Evolutionary conservation across 2,113 vertebrate genomes (phyloP), one percentile per base, ranked within the genome.

Genomic region (Oryzias celebensis): DNA sequence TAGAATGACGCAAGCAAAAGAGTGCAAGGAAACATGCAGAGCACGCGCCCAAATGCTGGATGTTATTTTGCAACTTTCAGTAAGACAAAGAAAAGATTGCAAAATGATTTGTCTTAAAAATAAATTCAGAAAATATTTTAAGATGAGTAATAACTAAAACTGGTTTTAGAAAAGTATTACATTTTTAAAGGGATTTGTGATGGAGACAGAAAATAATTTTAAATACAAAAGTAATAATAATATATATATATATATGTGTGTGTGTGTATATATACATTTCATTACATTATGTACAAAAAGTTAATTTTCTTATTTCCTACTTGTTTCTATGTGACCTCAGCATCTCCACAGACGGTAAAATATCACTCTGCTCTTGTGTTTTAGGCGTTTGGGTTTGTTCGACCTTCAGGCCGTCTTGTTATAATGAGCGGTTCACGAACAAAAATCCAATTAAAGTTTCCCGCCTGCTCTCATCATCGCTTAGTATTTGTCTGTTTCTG

Each of bases 391-490:
- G 31, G 31, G 36, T 8, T 36, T 10, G 36, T 36, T 10, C 36
- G 36, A 36, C 3, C 47, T 61, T 51, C 46, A 55, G 65, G 64
- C 70, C 82, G 75, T 51, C 67, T 60, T 47, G 75, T 55, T 75
- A 62, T 71, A 85, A 88, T 71, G 51, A 75, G 66, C 49, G 31
- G 65, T 48, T 62, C 66, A 73, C 44, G 64, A 70, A 75, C 23
- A 76, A 70, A 68, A 76, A 68, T 58, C 60, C 52, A 77, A 84
- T 75, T 80, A 81, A 85, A 20, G 62, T 61, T 59, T 50, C 62
- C 66, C 50, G 49, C 68, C 54, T 50, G 68, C 77, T 68, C 50
- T 62, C 58, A 53, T 74, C 71, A 63, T 0, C 20, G 66, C 64
- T 78, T 55, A 59, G 58, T 14, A 1, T 51, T 48, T 59, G 63